Conservation (phyloP, 2,888 invertebrate genomes). For the Philereme vetulata region DNA sequence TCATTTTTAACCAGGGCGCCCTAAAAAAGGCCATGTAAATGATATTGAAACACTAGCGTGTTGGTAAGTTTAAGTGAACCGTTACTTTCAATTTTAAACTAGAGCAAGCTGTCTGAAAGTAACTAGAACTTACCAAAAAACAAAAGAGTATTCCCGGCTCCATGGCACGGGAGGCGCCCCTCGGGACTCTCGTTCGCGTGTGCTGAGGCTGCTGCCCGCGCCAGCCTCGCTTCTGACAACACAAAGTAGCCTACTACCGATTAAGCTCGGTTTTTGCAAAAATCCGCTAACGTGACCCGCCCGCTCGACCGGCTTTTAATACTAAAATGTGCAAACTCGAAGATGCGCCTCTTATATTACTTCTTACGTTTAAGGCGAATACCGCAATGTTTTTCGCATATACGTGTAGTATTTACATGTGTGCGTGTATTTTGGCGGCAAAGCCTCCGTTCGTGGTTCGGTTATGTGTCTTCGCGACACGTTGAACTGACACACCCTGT, state of each 20-base stretch:
- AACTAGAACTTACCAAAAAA: slow-evolving; percentile 67
- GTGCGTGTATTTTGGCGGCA: slow-evolving; percentile 69
- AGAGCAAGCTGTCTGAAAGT: not conserved
- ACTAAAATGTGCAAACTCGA: slow-evolving; percentile 82
- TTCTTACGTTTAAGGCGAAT: slow-evolving; percentile 80
- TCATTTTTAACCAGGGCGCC: too few relatives aligned
- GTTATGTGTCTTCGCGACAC: slow-evolving; percentile 46
- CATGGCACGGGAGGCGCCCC: slow-evolving; percentile 74
- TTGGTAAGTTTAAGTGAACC: too few relatives aligned
- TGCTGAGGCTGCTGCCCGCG: slow-evolving; percentile 18
- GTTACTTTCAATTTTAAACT: too few relatives aligned
- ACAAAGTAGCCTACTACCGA: slow-evolving; percentile 49
- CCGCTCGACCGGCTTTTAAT: slow-evolving; percentile 75
- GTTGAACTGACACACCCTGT: slow-evolving; percentile 48
- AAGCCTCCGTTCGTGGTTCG: slow-evolving; percentile 49
- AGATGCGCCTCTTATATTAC: slow-evolving; percentile 83
- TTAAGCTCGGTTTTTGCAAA: slow-evolving; percentile 61
- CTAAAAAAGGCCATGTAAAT: too few relatives aligned
- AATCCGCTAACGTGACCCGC: slow-evolving; percentile 77
- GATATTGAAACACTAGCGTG: too few relatives aligned
- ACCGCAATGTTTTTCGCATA: slow-evolving; percentile 82
- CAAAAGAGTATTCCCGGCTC: slow-evolving; percentile 70
- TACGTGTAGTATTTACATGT: slow-evolving; percentile 56
- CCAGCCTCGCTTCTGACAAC: slow-evolving; percentile 28
- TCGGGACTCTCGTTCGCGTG: slow-evolving; percentile 19